Conservation (phyloP, 2,888 invertebrate genomes). For the Itoplectis maculator region DNA sequence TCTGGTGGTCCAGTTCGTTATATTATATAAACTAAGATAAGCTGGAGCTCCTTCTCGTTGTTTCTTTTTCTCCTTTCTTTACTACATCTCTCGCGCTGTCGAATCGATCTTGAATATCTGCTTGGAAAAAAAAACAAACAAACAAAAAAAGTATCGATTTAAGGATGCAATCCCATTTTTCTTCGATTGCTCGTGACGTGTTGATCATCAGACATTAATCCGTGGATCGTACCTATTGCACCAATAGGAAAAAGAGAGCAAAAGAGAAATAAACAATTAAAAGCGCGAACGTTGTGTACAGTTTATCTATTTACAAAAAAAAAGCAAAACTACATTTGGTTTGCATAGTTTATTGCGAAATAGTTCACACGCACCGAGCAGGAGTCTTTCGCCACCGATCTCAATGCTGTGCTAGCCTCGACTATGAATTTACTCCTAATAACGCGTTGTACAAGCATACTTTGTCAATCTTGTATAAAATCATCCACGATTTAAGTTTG, state of each 20-base stretch:
- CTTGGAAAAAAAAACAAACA: constrained; percentile 4
- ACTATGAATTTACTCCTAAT: constrained; percentile 73
- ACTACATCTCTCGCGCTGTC: constrained; percentile 45
- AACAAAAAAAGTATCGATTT: constrained; percentile 22
- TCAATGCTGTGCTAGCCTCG: constrained; percentile 80
- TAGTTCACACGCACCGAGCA: constrained; percentile 71
- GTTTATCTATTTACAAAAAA: constrained; percentile 27
- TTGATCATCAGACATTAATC: constrained; percentile 13
- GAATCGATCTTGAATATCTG: constrained; percentile 40
- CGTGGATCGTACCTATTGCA: constrained; percentile 40
- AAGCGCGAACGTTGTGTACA: constrained; percentile 36
- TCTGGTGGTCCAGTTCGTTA: constrained; percentile 75
- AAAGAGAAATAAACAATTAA: background rate
- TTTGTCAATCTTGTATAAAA: constrained; percentile 73
- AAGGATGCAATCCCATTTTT: constrained; percentile 28
- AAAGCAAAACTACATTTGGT: constrained; percentile 1
- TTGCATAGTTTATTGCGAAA: constrained; percentile 42
- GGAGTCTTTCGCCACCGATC: constrained; percentile 80
- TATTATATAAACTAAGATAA: constrained; percentile 78
- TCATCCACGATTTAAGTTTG: constrained; percentile 75
- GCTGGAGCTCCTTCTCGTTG: constrained; percentile 74
- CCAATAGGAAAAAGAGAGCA: constrained; percentile 6
- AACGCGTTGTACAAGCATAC: constrained; percentile 73
- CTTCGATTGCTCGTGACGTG: constrained; percentile 35
- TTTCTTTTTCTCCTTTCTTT: constrained; percentile 42